A percentile compares a stretch with the other conserved stretches of the same genome.
Conservation (phyloP, 2,888 invertebrate genomes). For the Chymomyza caudatula region DNA sequence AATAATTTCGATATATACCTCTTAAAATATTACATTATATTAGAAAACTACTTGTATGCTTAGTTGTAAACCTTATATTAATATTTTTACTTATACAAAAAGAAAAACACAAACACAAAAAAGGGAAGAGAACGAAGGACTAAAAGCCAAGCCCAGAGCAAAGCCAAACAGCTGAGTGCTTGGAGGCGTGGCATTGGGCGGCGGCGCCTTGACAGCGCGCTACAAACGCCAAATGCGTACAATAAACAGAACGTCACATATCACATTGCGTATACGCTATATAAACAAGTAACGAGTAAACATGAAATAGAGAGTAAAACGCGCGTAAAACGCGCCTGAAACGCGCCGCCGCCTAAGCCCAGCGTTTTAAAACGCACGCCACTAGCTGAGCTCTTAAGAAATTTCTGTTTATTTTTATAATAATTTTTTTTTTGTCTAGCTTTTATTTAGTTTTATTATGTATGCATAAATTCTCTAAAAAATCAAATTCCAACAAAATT, state of each 20-base stretch:
- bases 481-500: conserved; percentile 61
- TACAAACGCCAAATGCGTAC: conserved; percentile 1
- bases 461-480: conserved; percentile 72
- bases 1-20: conserved; percentile 38
- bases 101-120: conserved; percentile 19
- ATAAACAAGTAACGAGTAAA: conserved; percentile 3
- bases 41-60: conserved; percentile 30
- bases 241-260: conserved; percentile 49
- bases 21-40: conserved; percentile 27
- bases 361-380: neutral
- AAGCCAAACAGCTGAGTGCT: conserved; percentile 18
- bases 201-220: neutral
- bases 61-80: neutral
- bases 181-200: conserved; percentile 6
- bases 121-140: conserved; percentile 75
- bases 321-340: neutral
- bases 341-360: neutral
- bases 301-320: neutral
- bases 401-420: conserved; percentile 9
- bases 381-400: neutral
- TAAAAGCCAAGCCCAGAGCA: conserved; percentile 42
- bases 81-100: conserved; percentile 10
- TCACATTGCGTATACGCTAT: conserved; percentile 61
- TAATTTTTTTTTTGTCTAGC: conserved; percentile 17
- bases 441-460: conserved; percentile 34